These are phyloP conservation scores for Drosophila anomalata DNA, from an alignment of 2,888 invertebrate genomes.

Conservation along the genomic window DNA sequence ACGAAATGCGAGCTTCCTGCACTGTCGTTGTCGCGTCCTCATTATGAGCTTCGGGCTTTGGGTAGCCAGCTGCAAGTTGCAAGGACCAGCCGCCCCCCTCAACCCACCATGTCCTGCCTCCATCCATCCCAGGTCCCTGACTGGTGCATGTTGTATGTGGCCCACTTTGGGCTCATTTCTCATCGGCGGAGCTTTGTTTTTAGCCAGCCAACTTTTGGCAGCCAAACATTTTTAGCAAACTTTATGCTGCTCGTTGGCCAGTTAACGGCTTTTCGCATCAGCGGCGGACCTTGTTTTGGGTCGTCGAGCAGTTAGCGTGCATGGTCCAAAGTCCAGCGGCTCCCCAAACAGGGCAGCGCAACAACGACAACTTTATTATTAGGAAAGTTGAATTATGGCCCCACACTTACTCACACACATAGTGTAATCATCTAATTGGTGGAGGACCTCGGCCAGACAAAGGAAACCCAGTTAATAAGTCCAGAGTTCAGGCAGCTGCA, in stretches of 20 bases:
- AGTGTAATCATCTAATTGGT: constrained; percentile 51
- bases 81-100: constrained; percentile 1
- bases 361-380: constrained; percentile 54
- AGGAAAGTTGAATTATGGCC: constrained; percentile 54
- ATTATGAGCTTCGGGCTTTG: constrained; percentile 59
- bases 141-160: constrained; percentile 32
- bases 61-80: constrained; percentile 51
- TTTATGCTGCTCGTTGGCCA: constrained; percentile 57
- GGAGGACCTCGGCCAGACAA: constrained; percentile 6
- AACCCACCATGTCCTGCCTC: background rate
- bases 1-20: constrained; percentile 16
- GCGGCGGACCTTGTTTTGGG: constrained; percentile 39
- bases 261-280: constrained; percentile 69
- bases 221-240: constrained; percentile 59
- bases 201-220: constrained; percentile 55
- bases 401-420: background rate
- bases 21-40: constrained; percentile 54
- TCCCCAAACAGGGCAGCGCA: constrained; percentile 16
- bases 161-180: constrained; percentile 61
- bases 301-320: constrained; percentile 44
- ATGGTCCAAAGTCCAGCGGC: constrained; percentile 22
- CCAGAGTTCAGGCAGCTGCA: constrained; percentile 23
- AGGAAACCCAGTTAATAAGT: constrained; percentile 40
- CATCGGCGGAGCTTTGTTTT: constrained; percentile 65
- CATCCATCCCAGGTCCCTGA: constrained; percentile 1